Conservation (phyloP, 2,797 vertebrate species). For the Cichlasoma orientale region DNA sequence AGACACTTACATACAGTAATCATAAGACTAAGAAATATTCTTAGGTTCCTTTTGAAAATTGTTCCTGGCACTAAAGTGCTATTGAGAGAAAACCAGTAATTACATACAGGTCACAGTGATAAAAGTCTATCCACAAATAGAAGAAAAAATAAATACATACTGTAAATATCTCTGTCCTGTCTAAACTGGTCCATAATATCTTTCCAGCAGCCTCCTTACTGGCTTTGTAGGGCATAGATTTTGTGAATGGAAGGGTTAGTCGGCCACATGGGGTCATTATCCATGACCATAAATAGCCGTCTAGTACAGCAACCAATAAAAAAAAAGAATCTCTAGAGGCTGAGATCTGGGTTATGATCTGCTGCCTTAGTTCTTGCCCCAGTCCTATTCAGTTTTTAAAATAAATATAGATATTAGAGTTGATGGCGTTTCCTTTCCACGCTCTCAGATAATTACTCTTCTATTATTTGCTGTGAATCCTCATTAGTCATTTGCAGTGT, state of each 20-base stretch:
- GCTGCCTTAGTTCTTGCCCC: neutral
- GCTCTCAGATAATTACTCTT: neutral
- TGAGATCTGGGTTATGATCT: neutral
- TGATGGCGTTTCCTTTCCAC: neutral
- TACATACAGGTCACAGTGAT: neutral
- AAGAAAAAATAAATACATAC: neutral
- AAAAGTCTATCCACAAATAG: neutral
- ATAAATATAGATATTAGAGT: neutral
- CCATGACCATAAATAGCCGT: slow-evolving; percentile 26
- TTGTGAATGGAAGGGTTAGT: slow-evolving; percentile 34
- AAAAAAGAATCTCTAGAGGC: neutral
- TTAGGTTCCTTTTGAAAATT: neutral
- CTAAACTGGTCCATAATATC: neutral
- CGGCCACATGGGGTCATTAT: slow-evolving; percentile 13
- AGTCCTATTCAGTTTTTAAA: neutral
- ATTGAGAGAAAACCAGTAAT: neutral
- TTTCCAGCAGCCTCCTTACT: slow-evolving; percentile 8
- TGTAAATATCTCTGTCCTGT: neutral
- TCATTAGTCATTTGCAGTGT: neutral
- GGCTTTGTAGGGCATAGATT: slow-evolving; percentile 41
- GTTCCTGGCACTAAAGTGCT: neutral
- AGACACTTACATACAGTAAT: neutral
- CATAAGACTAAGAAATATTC: neutral
- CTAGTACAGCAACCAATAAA: neutral
- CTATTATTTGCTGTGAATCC: neutral